These are phyloP conservation scores for Diaprepes abbreviatus DNA, from an alignment of 2,888 invertebrate species.

Conservation along the genomic window DNA sequence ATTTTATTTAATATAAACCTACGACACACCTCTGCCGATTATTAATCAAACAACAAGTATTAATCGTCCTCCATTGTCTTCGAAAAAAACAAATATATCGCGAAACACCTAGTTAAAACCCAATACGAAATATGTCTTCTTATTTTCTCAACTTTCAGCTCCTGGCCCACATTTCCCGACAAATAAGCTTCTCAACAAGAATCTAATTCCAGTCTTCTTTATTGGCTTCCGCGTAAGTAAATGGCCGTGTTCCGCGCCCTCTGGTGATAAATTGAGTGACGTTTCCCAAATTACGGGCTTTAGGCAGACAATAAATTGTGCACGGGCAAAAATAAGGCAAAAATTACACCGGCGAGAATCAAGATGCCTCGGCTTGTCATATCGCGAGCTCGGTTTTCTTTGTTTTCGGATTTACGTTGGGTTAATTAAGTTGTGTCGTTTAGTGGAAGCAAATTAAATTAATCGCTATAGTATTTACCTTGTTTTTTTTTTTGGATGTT, in stretches of 20 bases:
- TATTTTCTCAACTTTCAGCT: no score
- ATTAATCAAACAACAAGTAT: no score
- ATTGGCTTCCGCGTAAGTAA: conserved; percentile 40
- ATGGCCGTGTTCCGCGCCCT: conserved; percentile 37
- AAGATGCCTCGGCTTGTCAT: not conserved
- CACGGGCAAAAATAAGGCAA: conserved; percentile 27
- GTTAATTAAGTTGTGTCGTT: no score
- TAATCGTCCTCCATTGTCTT: no score
- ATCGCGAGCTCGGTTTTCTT: no score
- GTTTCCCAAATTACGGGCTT: conserved; percentile 52
- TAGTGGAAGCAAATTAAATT: no score
- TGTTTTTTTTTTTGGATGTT: no score
- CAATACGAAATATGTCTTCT: conserved; percentile 15
- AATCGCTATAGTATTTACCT: no score
- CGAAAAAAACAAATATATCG: not conserved
- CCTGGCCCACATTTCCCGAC: conserved; percentile 21
- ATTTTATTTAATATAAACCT: no score
- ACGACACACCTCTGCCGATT: no score
- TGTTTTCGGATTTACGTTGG: no score
- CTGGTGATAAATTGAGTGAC: conserved; percentile 53
- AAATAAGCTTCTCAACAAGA: conserved; percentile 45
- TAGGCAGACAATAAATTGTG: conserved; percentile 39
- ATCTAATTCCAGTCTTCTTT: conserved; percentile 44
- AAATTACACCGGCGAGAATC: conserved; percentile 4
- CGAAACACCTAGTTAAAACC: not conserved